These are phyloP conservation scores for Euplagia quadripunctaria DNA, from an alignment of 2,888 invertebrate species.

Conservation along the genomic window DNA sequence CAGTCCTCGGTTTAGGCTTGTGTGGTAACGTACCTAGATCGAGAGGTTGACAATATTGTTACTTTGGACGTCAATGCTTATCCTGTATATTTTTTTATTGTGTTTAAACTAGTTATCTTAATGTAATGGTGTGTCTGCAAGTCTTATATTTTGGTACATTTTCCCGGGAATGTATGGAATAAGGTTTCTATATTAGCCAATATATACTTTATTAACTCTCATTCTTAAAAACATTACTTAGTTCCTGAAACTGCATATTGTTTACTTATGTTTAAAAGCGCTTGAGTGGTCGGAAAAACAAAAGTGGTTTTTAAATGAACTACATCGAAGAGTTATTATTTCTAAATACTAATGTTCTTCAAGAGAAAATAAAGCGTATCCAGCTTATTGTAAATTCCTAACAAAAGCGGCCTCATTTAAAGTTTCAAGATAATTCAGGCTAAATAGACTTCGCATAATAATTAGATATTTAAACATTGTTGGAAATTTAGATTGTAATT, in stretches of 20 bases:
- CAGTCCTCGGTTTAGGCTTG: too few species aligned
- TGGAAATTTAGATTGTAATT: conserved; percentile 8
- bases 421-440: conserved; percentile 28
- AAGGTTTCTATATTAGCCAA: too few species aligned
- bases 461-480: conserved; percentile 35
- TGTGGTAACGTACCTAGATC: too few species aligned
- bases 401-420: conserved; percentile 31
- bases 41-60: too few species aligned
- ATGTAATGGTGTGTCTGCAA: too few species aligned
- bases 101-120: too few species aligned
- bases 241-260: background rate
- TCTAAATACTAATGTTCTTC: background rate
- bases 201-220: too few species aligned
- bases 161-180: too few species aligned
- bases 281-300: background rate
- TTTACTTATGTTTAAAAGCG: background rate
- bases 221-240: background rate
- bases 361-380: background rate
- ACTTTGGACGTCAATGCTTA: too few species aligned
- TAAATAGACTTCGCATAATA: conserved; percentile 35
- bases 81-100: too few species aligned
- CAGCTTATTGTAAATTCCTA: conserved; percentile 29
- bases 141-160: too few species aligned
- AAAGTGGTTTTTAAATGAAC: background rate
- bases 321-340: background rate